These are phyloP conservation scores for Tokudaia muenninki DNA, from an alignment of 2,797 vertebrate genomes.

Conservation along the genomic window DNA sequence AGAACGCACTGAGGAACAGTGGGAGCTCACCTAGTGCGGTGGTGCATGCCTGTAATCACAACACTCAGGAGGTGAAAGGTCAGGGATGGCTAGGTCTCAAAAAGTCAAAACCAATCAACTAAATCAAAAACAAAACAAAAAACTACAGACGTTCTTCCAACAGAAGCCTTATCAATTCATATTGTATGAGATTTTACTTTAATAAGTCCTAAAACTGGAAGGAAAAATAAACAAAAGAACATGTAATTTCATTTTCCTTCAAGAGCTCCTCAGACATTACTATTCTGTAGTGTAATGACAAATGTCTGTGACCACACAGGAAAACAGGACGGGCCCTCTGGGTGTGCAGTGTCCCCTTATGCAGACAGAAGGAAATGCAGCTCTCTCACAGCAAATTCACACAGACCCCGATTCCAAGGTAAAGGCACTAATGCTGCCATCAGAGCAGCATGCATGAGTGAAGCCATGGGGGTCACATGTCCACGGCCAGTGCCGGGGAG, in stretches of 20 bases:
- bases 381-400: background rate
- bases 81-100: background rate
- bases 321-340: background rate
- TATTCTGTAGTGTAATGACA: background rate
- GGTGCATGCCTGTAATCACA: background rate
- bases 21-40: background rate
- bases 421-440: background rate
- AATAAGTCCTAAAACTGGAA: background rate
- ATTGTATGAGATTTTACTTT: conserved; percentile 15
- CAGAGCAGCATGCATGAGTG: rapidly evolving
- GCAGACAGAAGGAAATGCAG: background rate
- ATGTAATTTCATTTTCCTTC: background rate
- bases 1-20: background rate
- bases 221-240: background rate
- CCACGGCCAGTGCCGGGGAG: background rate
- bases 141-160: background rate
- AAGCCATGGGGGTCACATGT: rapidly evolving
- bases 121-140: background rate
- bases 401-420: rapidly evolving
- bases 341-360: background rate
- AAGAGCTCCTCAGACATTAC: background rate
- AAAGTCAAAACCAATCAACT: background rate
- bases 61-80: background rate
- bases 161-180: background rate
- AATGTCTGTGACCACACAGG: background rate